These are phyloP conservation scores for Diarsia brunnea DNA, from an alignment of 2,888 invertebrate genomes.

Conservation along the genomic window DNA sequence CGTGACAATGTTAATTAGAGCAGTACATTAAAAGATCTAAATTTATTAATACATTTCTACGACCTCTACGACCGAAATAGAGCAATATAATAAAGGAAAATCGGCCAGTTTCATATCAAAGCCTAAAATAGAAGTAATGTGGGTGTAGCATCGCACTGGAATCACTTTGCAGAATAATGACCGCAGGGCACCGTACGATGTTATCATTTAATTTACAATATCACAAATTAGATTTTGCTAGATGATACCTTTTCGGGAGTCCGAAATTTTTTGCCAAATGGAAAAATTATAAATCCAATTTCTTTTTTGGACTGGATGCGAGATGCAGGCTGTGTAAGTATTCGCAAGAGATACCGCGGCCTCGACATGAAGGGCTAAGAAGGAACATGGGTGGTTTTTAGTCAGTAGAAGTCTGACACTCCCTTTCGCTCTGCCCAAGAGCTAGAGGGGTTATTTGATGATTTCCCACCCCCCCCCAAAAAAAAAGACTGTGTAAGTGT, in stretches of 20 bases:
- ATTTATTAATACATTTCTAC: not conserved
- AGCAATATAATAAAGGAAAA: not conserved
- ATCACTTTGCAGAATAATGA: slow-evolving; percentile 21
- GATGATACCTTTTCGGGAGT: not conserved
- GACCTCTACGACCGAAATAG: not conserved
- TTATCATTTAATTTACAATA: slow-evolving; percentile 2
- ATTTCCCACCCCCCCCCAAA: too few relatives aligned
- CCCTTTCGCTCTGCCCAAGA: too few relatives aligned
- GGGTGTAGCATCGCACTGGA: not conserved
- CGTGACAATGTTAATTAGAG: not conserved
- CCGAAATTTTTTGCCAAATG: not conserved
- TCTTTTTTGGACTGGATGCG: too few relatives aligned
- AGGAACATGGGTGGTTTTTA: too few relatives aligned
- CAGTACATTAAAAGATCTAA: not conserved
- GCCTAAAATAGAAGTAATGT: slow-evolving; percentile 24
- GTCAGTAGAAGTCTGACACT: too few relatives aligned
- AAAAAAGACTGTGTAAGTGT: too few relatives aligned
- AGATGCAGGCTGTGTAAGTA: too few relatives aligned
- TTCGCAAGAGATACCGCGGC: too few relatives aligned
- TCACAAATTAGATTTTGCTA: not conserved
- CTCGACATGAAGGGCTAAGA: too few relatives aligned
- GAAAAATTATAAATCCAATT: too few relatives aligned
- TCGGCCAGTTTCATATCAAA: too few relatives aligned
- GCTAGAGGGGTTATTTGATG: too few relatives aligned
- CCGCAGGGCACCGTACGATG: not conserved